A percentile compares a stretch with the other conserved stretches of the same genome.
phyloP scores from a whole-genome alignment of 35 echinoderm and acorn worm species.

The Amphiura filiformis region DNA sequence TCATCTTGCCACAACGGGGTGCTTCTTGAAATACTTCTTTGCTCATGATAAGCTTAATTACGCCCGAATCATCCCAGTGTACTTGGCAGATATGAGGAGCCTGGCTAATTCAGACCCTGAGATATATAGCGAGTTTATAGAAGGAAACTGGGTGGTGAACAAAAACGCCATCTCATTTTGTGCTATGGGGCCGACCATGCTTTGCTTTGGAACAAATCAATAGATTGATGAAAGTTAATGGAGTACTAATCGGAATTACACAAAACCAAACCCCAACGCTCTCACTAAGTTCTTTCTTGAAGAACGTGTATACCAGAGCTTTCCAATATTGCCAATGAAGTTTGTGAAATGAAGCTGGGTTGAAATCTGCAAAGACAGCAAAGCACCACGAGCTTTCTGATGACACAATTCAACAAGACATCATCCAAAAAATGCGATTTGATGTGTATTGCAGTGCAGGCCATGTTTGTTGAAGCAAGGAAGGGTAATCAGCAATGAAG shows the following conservation, averaged over 20 bases:
- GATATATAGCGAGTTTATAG: not conserved
- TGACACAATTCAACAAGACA: not conserved
- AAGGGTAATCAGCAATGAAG: no score
- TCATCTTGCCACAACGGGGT: not conserved
- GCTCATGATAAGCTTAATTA: slow-evolving; percentile 28
- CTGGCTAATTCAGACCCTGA: not conserved
- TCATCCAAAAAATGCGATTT: no score
- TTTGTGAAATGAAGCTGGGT: slow-evolving; percentile 11
- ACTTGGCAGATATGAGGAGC: slow-evolving; percentile 17
- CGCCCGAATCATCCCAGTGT: slow-evolving; percentile 21
- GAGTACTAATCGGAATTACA: slow-evolving; percentile 29
- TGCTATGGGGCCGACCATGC: slow-evolving; percentile 35
- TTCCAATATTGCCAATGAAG: not conserved
- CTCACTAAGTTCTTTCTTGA: slow-evolving; percentile 25
- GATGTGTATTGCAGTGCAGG: slow-evolving; percentile 3
- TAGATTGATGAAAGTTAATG: slow-evolving; percentile 34
- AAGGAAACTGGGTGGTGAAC: no score
- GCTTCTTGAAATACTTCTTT: slow-evolving; percentile 34
- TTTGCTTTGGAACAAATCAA: no score
- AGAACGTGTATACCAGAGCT: slow-evolving; percentile 36
- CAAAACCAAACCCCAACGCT: not conserved
- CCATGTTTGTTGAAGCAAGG: not conserved
- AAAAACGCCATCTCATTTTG: no score
- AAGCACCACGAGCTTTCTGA: slow-evolving; percentile 32
- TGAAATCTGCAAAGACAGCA: not conserved